These are phyloP conservation scores for Epirrita christyi DNA, from an alignment of 2,888 invertebrate species.

Conservation along the genomic window DNA sequence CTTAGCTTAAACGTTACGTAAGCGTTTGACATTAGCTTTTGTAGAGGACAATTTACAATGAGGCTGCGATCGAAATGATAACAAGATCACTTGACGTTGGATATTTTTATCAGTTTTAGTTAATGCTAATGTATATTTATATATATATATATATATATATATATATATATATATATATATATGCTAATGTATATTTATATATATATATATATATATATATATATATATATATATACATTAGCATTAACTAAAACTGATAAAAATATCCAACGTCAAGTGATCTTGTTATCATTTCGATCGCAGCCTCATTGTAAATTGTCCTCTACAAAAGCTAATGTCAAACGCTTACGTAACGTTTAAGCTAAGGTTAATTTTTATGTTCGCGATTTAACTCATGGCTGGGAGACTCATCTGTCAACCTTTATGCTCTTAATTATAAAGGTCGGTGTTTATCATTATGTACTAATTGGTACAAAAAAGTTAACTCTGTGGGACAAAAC, in stretches of 20 bases:
- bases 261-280: background rate
- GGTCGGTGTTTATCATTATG: constrained; percentile 32
- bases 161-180: no score
- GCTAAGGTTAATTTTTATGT: constrained; percentile 46
- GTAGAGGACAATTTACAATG: constrained; percentile 21
- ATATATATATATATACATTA: no score
- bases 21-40: constrained; percentile 26
- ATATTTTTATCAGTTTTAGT: no score
- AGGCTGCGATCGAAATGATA: constrained; percentile 10
- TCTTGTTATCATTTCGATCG: constrained; percentile 7
- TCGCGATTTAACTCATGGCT: constrained; percentile 36
- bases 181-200: no score
- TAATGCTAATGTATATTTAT: no score
- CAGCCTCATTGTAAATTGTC: constrained; percentile 15
- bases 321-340: constrained; percentile 26
- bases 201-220: no score
- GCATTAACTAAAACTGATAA: no score
- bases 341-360: constrained; percentile 21
- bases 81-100: background rate
- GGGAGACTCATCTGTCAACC: constrained; percentile 37
- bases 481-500: background rate
- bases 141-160: no score
- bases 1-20: constrained; percentile 31
- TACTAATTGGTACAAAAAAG: constrained; percentile 30
- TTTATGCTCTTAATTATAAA: constrained; percentile 32